phyloP scores from a whole-genome alignment of 2,797 vertebrate genomes.

The Psittacula echo region DNA sequence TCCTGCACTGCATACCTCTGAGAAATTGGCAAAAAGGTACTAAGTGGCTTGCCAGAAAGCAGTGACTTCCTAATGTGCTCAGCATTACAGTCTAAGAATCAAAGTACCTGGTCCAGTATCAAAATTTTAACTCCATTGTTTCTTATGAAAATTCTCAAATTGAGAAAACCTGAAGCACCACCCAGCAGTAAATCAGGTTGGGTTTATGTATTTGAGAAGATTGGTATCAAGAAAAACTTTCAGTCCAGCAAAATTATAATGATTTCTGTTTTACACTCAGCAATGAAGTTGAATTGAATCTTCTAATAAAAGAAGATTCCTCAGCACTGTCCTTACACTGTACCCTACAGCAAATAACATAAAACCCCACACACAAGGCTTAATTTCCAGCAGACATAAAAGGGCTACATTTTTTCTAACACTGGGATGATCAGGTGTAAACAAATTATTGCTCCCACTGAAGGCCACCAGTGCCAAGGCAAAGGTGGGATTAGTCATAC shows the following conservation, averaged over 20 bases:
- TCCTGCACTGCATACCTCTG: background rate
- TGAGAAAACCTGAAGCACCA: background rate
- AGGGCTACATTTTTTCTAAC: background rate
- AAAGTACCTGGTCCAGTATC: background rate
- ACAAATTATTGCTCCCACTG: background rate
- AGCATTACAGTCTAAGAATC: background rate
- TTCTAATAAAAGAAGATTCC: background rate
- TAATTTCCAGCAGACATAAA: background rate
- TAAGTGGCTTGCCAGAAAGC: background rate
- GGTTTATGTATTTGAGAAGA: background rate
- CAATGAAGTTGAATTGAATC: background rate
- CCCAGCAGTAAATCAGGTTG: background rate
- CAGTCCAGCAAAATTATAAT: background rate
- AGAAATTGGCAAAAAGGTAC: background rate
- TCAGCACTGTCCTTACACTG: background rate
- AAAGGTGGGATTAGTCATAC: background rate
- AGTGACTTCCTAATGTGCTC: background rate
- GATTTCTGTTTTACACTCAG: background rate
- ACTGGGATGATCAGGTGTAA: background rate
- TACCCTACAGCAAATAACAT: background rate
- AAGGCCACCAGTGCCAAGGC: background rate
- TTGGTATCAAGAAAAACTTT: background rate
- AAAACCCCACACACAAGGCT: fast-evolving
- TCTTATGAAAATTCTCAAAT: background rate
- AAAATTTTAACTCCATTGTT: background rate